Percentiles rank a stretch among this genome's conserved stretches.
phyloP scores from a whole-genome alignment of 2,888 invertebrate species.

The Polymixis flavicincta region DNA sequence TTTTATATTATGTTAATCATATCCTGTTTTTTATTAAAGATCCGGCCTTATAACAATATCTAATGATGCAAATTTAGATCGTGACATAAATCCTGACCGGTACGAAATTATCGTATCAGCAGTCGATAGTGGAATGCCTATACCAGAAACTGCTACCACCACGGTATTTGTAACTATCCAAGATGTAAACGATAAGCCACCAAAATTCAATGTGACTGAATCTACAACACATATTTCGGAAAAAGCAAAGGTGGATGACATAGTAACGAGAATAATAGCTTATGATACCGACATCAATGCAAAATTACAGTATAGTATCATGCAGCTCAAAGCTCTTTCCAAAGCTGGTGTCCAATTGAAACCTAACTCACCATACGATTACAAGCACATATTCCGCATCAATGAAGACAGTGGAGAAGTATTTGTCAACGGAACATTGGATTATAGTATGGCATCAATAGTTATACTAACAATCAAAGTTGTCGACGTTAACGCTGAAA shows the following conservation, averaged over 20 bases:
- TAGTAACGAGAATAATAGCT: conserved; percentile 92
- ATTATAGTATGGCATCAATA: conserved; percentile 94
- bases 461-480: conserved; percentile 94
- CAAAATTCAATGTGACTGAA: conserved; percentile 92
- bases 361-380: conserved; percentile 91
- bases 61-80: conserved; percentile 93
- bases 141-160: conserved; percentile 94
- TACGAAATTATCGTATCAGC: conserved; percentile 94
- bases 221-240: conserved; percentile 94
- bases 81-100: conserved; percentile 92
- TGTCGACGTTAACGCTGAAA: conserved; percentile 92
- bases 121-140: conserved; percentile 93
- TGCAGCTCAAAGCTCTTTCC: conserved; percentile 93
- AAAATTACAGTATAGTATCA: conserved; percentile 92
- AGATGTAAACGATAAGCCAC: conserved; percentile 96
- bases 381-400: conserved; percentile 93
- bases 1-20: background rate
- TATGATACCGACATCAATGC: conserved; percentile 93
- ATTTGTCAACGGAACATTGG: conserved; percentile 92
- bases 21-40: conserved; percentile 78
- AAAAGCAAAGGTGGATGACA: conserved; percentile 91
- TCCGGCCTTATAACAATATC: conserved; percentile 93
- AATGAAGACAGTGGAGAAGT: conserved; percentile 93
- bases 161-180: conserved; percentile 93
- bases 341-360: conserved; percentile 94